Evolutionary conservation across 2,888 invertebrate species (phyloP).

Genomic region (Thymelicus sylvestris): DNA sequence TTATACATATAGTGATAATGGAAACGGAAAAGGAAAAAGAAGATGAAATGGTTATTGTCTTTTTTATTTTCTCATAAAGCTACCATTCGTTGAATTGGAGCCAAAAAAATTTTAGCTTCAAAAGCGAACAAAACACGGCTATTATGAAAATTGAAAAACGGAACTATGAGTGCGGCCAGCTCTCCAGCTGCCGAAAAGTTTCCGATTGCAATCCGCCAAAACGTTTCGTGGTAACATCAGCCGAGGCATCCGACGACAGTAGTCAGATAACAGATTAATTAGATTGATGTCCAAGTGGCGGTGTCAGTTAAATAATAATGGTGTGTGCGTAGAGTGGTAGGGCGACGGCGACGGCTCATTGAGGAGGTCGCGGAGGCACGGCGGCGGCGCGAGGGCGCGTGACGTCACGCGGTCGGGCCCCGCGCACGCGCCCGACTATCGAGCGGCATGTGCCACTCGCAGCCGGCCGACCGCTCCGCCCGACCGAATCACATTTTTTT

Average conservation of each 20-base stretch:
- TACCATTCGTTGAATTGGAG: slow-evolving; percentile 34
- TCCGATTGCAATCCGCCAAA: slow-evolving; percentile 29
- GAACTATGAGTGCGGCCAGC: slow-evolving; percentile 32
- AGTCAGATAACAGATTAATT: slow-evolving; percentile 51
- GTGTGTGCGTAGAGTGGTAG: slow-evolving; percentile 46
- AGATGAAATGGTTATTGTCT: slow-evolving; percentile 39
- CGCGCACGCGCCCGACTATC: slow-evolving; percentile 79
- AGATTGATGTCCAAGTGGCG: slow-evolving; percentile 48
- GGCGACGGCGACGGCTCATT: slow-evolving; percentile 49
- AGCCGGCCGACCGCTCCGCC: slow-evolving; percentile 73
- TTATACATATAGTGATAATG: slow-evolving; percentile 35
- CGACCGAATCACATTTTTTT: slow-evolving; percentile 78
- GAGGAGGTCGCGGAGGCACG: slow-evolving; percentile 54
- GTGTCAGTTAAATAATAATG: slow-evolving; percentile 51
- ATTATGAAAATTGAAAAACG: slow-evolving; percentile 38
- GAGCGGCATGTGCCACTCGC: slow-evolving; percentile 81
- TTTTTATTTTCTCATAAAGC: slow-evolving; percentile 35
- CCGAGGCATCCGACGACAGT: slow-evolving; percentile 39
- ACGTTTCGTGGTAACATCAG: slow-evolving; percentile 21
- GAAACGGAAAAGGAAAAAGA: slow-evolving; percentile 35
- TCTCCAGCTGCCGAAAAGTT: slow-evolving; percentile 27
- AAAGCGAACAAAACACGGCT: slow-evolving; percentile 37
- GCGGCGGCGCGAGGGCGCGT: slow-evolving; percentile 67
- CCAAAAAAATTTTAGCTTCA: slow-evolving; percentile 27
- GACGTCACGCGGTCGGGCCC: slow-evolving; percentile 69